Evolutionary conservation across 2,888 invertebrate genomes (phyloP), one percentile per base, ranked within the genome.

Genomic region (Drosophila nigritarsus): DNA sequence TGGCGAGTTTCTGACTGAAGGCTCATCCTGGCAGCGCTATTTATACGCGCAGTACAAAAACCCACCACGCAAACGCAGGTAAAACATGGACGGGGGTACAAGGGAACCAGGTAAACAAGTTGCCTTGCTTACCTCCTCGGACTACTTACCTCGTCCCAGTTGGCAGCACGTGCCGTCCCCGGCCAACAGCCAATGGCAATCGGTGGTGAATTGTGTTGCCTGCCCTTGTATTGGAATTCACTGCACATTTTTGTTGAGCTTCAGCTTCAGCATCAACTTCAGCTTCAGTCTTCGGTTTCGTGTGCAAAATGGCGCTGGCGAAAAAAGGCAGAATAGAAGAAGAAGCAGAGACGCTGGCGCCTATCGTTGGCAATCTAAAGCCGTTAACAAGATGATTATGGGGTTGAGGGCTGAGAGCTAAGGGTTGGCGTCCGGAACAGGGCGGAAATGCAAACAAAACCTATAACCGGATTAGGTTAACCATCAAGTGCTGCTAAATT

Each of bases 91-190:
- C 59, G n/a, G 32, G 76, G 64, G 68, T 58, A 30, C 9, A 76
- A 36, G 71, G 60, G 54, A 65, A 55, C 11, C 78, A 75, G 86
- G 87, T 88, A 89, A 89, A 79, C 88, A 71, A 82, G 76, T 89
- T 86, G 77, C 69, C 82, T 32, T 63, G 9, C 62, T 42, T 45
- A 40, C 45, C 42, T 36, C 54, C 3, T 24, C 54, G 34, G 11
- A 38, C 40, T 32, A 55, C 67, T 66, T 58, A 64, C 63, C 64
- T 50, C 68, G 2, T 50, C 50, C 29, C 73, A 63, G 65, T 65
- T 53, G 63, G 54, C 83, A 92, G 93, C 92, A 92, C 92, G 93
- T 93, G 93, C 92, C 83, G 73, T 64, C 63, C 38, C 74, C 64
- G 34, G 40, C 51, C 27, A 34, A 42, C 82, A 70, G 82, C 92